A percentile compares a stretch with the other conserved stretches of the same genome.
Evolutionary conservation across 2,888 invertebrate genomes (phyloP).

Genomic region (Coenonympha arcania): DNA sequence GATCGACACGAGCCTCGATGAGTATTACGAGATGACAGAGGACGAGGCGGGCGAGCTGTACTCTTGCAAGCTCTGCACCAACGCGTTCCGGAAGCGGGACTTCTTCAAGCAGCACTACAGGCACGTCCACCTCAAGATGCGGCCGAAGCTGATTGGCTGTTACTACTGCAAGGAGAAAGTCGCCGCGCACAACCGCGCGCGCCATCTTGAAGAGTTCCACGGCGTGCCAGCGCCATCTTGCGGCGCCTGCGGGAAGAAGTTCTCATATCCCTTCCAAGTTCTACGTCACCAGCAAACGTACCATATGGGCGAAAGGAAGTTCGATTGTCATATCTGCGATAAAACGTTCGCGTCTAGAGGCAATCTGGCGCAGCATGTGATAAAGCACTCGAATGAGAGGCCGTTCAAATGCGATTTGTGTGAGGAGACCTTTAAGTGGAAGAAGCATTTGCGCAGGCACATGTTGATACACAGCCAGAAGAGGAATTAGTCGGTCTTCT

Average conservation of each 20-base stretch:
- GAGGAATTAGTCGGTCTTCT: neutral
- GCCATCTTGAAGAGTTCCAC: slow-evolving; percentile 46
- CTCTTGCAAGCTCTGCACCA: slow-evolving; percentile 40
- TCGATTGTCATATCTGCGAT: slow-evolving; percentile 62
- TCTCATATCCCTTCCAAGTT: slow-evolving; percentile 42
- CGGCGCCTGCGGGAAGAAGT: slow-evolving; percentile 47
- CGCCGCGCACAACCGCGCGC: slow-evolving; percentile 37
- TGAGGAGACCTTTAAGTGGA: slow-evolving; percentile 34
- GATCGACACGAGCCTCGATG: slow-evolving; percentile 24
- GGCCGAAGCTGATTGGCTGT: slow-evolving; percentile 41
- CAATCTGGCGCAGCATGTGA: slow-evolving; percentile 34
- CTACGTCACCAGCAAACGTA: slow-evolving; percentile 44
- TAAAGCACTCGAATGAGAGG: slow-evolving; percentile 36
- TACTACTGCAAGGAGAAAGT: slow-evolving; percentile 42
- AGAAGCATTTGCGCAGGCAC: slow-evolving; percentile 32
- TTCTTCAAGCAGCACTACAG: slow-evolving; percentile 49
- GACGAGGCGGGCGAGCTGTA: slow-evolving; percentile 28
- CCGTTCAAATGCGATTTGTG: slow-evolving; percentile 36
- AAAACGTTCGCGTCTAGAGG: slow-evolving; percentile 52
- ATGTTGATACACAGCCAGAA: slow-evolving; percentile 25
- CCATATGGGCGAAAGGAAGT: slow-evolving; percentile 49
- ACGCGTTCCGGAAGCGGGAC: slow-evolving; percentile 39
- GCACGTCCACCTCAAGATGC: slow-evolving; percentile 44
- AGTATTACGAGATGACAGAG: slow-evolving; percentile 34
- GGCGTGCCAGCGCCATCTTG: slow-evolving; percentile 48